Conservation (phyloP, 2,888 invertebrate species). For the Unio pictorum region DNA sequence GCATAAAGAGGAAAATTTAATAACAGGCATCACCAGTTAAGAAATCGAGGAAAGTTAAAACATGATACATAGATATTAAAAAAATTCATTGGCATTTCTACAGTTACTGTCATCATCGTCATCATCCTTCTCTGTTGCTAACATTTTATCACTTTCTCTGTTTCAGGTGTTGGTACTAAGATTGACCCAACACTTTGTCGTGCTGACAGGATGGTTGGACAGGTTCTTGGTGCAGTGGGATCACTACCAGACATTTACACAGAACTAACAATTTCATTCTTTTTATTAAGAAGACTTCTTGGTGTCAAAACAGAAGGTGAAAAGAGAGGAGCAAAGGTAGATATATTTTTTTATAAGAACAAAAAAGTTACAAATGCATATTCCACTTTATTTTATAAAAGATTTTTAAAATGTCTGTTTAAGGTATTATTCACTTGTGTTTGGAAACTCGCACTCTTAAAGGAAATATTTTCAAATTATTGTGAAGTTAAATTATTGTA, state of each 20-base stretch:
- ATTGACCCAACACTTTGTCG: conserved; percentile 99
- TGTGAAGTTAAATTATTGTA: too few relatives aligned
- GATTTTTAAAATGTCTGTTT: too few relatives aligned
- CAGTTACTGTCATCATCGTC: background rate
- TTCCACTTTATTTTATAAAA: too few relatives aligned
- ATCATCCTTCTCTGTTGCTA: background rate
- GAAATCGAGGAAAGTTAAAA: too few relatives aligned
- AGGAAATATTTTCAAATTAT: too few relatives aligned
- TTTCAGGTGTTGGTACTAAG: conserved; percentile 92
- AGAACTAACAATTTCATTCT: conserved; percentile 98
- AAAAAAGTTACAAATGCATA: too few relatives aligned
- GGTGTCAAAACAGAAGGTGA: conserved; percentile 99
- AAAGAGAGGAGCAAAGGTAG: conserved; percentile 96
- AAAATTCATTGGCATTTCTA: background rate
- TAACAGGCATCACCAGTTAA: too few relatives aligned
- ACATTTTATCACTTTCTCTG: conserved; percentile 2
- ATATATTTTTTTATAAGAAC: background rate
- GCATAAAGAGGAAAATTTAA: too few relatives aligned
- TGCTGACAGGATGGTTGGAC: conserved; percentile 98
- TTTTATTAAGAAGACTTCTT: conserved; percentile 92
- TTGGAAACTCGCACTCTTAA: too few relatives aligned
- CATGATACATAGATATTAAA: too few relatives aligned
- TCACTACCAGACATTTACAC: conserved; percentile 97
- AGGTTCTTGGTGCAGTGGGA: conserved; percentile 96
- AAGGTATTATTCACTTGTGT: too few relatives aligned